Evolutionary conservation across 2,797 vertebrate species (phyloP), one percentile per base, ranked within the genome.

Genomic region (Gymnoscopelus microlampas): DNA sequence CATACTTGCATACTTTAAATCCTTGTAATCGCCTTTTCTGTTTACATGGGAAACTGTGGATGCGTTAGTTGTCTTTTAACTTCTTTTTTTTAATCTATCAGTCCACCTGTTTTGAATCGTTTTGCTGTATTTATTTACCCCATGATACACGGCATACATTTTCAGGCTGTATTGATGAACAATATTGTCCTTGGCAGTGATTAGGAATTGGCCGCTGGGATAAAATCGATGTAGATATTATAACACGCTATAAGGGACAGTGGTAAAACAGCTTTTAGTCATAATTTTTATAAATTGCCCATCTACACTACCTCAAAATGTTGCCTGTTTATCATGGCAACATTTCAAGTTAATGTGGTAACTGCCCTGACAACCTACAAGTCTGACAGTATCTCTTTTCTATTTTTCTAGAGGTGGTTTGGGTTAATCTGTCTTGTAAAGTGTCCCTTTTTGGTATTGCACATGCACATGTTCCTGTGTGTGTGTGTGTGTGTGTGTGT

Each of bases 221-320:
- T 50, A 23, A 44, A 73, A 71, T 68, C 77, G 19, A 57, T 84
- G 81, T 83, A 84, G 64, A 83, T 84, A 82, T 60, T 72, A 24
- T 66, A 24, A 13, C 68, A 68, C 63, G 71, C 48, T 74, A 59
- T 60, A 76, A 80, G 79, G 73, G 84, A 86, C 71, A 61, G 67
- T 53, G 14, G 32, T 14, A 35, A 44, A 44, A 54, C n/a, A 3
- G 8, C 2, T 19, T 54, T 15, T 19, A 29, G 35, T 32, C n/a
- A 44, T 49, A 61, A 71, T 49, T 24, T 60, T 35, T 70, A 59
- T 66, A 69, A 74, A 75, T 75, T 79, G 68, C 73, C 76, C 29
- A 0, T 68, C 78, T 71, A 83, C 84, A 85, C 87, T 89, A 85
- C 89, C 82, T 84, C 49, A 32, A 59, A 59, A 58, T 51, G 63